Percentiles rank a stretch among this genome's conserved stretches.
These are phyloP conservation scores for Dryocosmus kuriphilus DNA, from an alignment of 2,888 invertebrate species.

Conservation along the genomic window DNA sequence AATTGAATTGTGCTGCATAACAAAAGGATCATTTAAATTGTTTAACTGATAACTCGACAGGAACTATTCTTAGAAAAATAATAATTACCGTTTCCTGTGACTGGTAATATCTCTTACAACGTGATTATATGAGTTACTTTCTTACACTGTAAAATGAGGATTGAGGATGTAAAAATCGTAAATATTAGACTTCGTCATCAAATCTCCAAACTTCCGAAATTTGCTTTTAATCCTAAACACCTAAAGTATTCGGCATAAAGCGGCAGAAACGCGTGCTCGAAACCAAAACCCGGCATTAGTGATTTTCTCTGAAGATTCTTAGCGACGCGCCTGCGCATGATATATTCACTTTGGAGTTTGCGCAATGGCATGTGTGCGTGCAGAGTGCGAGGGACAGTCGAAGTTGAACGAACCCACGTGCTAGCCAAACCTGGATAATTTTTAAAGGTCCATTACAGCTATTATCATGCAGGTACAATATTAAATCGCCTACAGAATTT, in stretches of 20 bases:
- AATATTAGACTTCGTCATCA: background rate
- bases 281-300: slow-evolving; percentile 7
- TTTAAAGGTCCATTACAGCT: slow-evolving; percentile 57
- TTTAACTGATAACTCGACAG: slow-evolving; percentile 15
- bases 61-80: background rate
- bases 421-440: slow-evolving; percentile 65
- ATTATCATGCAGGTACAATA: slow-evolving; percentile 3
- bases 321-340: slow-evolving; percentile 18
- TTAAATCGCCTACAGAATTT: background rate
- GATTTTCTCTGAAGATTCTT: slow-evolving; percentile 23
- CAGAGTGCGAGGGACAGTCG: slow-evolving; percentile 57
- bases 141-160: background rate
- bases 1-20: slow-evolving; percentile 6
- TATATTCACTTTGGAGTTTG: slow-evolving; percentile 37
- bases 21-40: slow-evolving; percentile 13
- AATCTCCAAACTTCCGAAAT: background rate
- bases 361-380: slow-evolving; percentile 41
- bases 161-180: background rate
- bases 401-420: slow-evolving; percentile 76
- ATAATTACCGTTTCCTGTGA: slow-evolving; percentile 3
- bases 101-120: background rate
- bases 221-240: slow-evolving; percentile 6
- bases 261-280: slow-evolving; percentile 7
- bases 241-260: slow-evolving; percentile 16
- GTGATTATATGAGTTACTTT: background rate